Conservation (phyloP, 2,888 invertebrate species). For the Orthonychiurus folsomi region DNA sequence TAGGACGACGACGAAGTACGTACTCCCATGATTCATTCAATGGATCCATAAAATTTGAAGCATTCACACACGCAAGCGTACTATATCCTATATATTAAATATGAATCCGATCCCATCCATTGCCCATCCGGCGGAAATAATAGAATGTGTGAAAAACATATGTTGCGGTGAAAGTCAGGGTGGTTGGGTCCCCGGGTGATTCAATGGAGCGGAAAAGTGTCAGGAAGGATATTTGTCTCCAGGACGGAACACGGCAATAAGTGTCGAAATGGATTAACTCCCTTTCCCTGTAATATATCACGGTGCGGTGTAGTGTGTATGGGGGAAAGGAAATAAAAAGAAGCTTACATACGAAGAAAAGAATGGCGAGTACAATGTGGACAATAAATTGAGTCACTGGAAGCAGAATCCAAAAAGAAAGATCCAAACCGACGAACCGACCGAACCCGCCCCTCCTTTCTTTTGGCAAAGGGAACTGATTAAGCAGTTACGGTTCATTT, state of each 20-base stretch:
- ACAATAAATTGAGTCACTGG: neutral
- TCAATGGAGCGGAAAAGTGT: conserved; percentile 31
- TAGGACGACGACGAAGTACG: too few species aligned
- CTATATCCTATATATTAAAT: too few species aligned
- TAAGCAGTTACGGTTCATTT: conserved; percentile 34
- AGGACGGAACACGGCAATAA: conserved; percentile 35
- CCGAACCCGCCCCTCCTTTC: neutral
- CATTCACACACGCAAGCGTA: too few species aligned
- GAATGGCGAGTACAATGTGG: neutral
- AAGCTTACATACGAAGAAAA: neutral
- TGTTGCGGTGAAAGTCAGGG: neutral
- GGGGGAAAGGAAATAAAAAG: neutral
- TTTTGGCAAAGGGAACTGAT: conserved; percentile 28
- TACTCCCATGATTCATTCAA: too few species aligned
- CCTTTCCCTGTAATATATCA: conserved; percentile 9
- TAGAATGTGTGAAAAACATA: neutral
- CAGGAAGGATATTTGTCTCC: conserved; percentile 36
- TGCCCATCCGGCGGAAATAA: neutral
- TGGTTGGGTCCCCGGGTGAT: neutral
- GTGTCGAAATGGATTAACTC: conserved; percentile 37
- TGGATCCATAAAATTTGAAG: too few species aligned
- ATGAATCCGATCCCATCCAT: too few species aligned
- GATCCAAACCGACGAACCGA: neutral
- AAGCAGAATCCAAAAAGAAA: neutral
- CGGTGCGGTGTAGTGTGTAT: neutral